Evolutionary conservation across 1,140 invertebrate species (phyloP), one percentile per base, ranked within the genome.

Genomic region (Tigriopus japonicus): DNA sequence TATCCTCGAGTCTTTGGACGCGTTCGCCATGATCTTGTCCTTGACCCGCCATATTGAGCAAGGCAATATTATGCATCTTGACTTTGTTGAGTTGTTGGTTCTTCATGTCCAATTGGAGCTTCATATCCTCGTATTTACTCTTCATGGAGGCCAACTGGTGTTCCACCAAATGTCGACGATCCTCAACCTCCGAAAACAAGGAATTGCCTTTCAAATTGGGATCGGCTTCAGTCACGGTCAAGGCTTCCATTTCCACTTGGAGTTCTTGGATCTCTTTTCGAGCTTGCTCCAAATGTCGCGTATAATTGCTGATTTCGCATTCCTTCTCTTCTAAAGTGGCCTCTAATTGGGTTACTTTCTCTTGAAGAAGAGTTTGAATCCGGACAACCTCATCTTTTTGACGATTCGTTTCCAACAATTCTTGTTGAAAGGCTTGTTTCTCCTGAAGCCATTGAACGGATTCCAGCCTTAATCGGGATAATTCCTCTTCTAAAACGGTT

Each of bases 161-260:
- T 52, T 67, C 67, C 12, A 64, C 64, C 42, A 63, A 62, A 19
- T 67, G 62, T 15, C 67, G 52, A n/a, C 65, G 63, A 62, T 67
- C 67, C 53, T 67, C 67, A 15, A 67, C 66, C 60, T 67, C 66
- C 6, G 65, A 63, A 64, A 67, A 67, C 23, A 67, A 56, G 21
- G 67, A 67, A 61, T 67, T 67, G 9, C 67, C 67, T 15, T 65
- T 62, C 23, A 60, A 62, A 10, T 42, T 49, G 12, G 66, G 66
- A 51, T 67, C 65, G 5, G 61, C 62, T n/a, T 66, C 56, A 1
- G 59, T 58, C 6, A 64, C 58, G 54, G 63, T 52, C 52, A 65
- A 60, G 14, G 62, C 62, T 51, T 64, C 64, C 24, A 66, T 60
- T 53, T 64, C 41, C 6, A 49, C 56, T 49, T 64, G 62, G 1